Base-by-base conservation (phyloP, 1,140 invertebrate species). In the Ooceraea biroi region DNA sequence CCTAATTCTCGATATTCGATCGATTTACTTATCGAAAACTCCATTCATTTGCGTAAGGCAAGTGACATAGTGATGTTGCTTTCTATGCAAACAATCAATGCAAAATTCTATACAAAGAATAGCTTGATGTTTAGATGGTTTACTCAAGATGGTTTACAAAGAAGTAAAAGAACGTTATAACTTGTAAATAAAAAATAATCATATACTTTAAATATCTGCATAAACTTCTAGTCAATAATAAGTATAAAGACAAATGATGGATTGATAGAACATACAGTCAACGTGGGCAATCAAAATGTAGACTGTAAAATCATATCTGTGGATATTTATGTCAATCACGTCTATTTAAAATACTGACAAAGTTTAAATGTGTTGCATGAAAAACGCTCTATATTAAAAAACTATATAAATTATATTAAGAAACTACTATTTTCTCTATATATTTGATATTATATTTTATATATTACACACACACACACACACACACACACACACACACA, bases 51-150 rank as follows among this genome's bases (percentile, higher is more conserved):
- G 52, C n/a, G 46, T 27, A 30, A 27, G 5, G 41, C 66, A 72
- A 71, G 12, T 66, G 74, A 77, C n/a, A n/a, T 41, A 77, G 60
- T 22, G 74, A 77, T 12, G 74, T 82, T 82, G n/a, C 44, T 19
- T 60, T 82, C 1, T 5, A 17, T 19, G 25, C 25, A 36, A n/a
- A 14, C 11, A 22, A 50, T 65, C 10, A 30, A 61, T 36, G 36
- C 36, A 7, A 36, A 36, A 7, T 7, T 36, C 2, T 7, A 36
- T 36, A 7, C 36, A 7, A 36, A 7, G 36, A 36, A 36, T 36
- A 7, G 36, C 36, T 36, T n/a, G n/a, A n/a, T n/a, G n/a, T n/a
- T n/a, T n/a, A n/a, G n/a, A n/a, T n/a, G n/a, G n/a, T n/a, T n/a
- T n/a, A 50, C 12, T 76, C 19, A 63, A 61, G 48, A 41, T 50